phyloP scores from a whole-genome alignment of 2,113 vertebrate genomes.

The Camelus bactrianus region DNA sequence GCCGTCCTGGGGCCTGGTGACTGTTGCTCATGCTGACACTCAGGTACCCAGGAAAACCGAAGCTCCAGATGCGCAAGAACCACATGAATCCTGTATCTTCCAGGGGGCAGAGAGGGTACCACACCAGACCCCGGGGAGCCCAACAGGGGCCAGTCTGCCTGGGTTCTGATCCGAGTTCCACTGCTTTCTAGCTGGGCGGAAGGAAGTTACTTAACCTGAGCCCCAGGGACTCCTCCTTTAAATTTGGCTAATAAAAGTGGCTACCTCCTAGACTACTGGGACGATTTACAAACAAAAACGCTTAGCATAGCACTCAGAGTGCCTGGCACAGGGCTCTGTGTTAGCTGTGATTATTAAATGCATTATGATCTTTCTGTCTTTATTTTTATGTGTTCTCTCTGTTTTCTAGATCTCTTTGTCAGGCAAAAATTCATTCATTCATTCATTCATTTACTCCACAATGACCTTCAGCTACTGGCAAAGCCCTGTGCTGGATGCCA shows the following conservation, averaged over 20 bases:
- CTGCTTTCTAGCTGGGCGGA: conserved; percentile 23
- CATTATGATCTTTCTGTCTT: background rate
- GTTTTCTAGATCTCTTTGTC: background rate
- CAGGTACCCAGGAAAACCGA: background rate
- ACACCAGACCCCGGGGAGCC: background rate
- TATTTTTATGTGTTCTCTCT: background rate
- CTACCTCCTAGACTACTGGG: background rate
- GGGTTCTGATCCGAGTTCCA: background rate
- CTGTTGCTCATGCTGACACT: background rate
- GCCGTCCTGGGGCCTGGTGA: background rate
- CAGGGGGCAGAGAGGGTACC: background rate
- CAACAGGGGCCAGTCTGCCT: background rate
- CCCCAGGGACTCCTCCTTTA: conserved; percentile 3
- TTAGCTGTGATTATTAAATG: background rate
- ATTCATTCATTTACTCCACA: background rate
- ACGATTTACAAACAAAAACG: background rate
- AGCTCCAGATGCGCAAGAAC: background rate
- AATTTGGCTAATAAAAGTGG: background rate
- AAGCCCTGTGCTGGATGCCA: background rate
- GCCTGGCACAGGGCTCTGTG: background rate
- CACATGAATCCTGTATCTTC: background rate
- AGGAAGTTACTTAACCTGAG: background rate
- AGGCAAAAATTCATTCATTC: background rate
- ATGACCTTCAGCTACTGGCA: background rate
- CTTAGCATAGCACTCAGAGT: background rate